These are phyloP conservation scores for Apotomis turbidana DNA, from an alignment of 2,888 invertebrate genomes.

Conservation along the genomic window DNA sequence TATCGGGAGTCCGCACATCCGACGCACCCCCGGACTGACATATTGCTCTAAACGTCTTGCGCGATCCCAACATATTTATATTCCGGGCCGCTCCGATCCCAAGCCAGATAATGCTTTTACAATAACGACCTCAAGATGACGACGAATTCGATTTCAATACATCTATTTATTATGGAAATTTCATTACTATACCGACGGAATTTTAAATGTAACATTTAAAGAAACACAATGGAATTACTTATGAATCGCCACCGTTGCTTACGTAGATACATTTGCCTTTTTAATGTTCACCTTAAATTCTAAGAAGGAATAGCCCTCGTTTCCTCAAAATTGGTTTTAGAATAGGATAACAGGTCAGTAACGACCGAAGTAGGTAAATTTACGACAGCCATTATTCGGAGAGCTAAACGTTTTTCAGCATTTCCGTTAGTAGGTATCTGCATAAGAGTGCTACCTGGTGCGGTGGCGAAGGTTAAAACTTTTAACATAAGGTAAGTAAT, in stretches of 20 bases:
- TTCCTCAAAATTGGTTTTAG: slow-evolving; percentile 41
- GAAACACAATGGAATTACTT: slow-evolving; percentile 39
- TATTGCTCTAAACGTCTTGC: slow-evolving; percentile 70
- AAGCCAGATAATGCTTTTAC: slow-evolving; percentile 75
- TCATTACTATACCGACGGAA: slow-evolving; percentile 44
- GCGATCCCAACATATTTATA: slow-evolving; percentile 74
- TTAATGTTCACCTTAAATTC: slow-evolving; percentile 38
- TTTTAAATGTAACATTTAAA: slow-evolving; percentile 52
- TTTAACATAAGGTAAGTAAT: too few relatives aligned
- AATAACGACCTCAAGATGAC: slow-evolving; percentile 74
- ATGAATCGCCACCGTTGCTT: slow-evolving; percentile 26
- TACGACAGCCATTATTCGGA: slow-evolving; percentile 38
- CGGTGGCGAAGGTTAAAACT: not conserved
- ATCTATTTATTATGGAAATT: slow-evolving; percentile 64
- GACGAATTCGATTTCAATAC: slow-evolving; percentile 71
- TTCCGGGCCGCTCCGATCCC: slow-evolving; percentile 68
- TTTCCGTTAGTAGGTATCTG: slow-evolving; percentile 35
- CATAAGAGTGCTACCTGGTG: slow-evolving; percentile 8
- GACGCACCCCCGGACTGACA: slow-evolving; percentile 59
- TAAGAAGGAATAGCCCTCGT: slow-evolving; percentile 30
- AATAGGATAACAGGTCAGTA: slow-evolving; percentile 41
- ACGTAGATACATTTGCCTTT: slow-evolving; percentile 36
- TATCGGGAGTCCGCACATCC: slow-evolving; percentile 22
- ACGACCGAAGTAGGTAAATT: slow-evolving; percentile 37
- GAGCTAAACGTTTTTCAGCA: slow-evolving; percentile 37